Evolutionary conservation across 2,797 vertebrate genomes (phyloP), one percentile per base, ranked within the genome.

Genomic region (Knipowitschia caucasica): DNA sequence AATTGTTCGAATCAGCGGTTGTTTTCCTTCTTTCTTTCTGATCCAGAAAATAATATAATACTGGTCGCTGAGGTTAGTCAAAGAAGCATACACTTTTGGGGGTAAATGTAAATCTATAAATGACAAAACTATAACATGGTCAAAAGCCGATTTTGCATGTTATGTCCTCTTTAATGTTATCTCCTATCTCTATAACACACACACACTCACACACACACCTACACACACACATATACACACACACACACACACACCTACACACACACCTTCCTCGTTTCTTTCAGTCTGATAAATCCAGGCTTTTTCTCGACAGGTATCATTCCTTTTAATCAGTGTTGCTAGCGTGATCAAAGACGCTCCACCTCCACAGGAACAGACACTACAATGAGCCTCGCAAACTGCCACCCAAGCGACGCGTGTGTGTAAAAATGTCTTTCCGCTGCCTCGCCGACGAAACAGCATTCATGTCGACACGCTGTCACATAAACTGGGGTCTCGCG

Each of bases 321-420:
- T 89, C 77, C 82, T 88, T 85, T 89, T 89, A 89, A 87, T 90
- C 86, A 87, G 83, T 60, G 50, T 78, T 38, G 59, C 68, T 54
- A 77, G 54, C 43, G 69, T 83, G 86, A 90, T 89, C 89, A 90
- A 89, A 90, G 85, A 73, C 64, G 55, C 62, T 69, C 63, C 81
- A 85, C 83, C 83, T 83, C 69, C 71, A 69, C 76, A 31, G 58
- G 82, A 67, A 80, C 65, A 89, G 76, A 84, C 80, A 84, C 62
- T 57, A 75, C 77, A 77, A 71, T 67, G 53, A 69, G 75, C 75
- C 71, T 76, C 70, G 64, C 71, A 71, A 50, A 51, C 51, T 35
- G 36, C 59, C 21, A 24, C 24, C 39, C 52, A 62, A 44, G 62
- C 52, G 59, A 46, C 56, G 62, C 62, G 54, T 58, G 66, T 60